Base-by-base conservation (phyloP, 1,140 invertebrate species). In the Drosophila lini region DNA sequence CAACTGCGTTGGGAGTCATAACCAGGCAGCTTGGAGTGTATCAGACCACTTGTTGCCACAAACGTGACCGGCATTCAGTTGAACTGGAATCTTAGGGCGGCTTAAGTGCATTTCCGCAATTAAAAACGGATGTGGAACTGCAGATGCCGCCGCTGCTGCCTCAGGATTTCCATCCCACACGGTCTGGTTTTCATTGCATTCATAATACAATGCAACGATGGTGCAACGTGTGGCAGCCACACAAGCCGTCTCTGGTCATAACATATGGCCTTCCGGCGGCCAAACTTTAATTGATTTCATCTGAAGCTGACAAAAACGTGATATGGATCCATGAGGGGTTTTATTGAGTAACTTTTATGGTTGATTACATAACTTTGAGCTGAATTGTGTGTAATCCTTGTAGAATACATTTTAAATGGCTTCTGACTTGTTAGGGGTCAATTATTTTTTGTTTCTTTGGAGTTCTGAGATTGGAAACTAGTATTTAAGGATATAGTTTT, bases 21-120 rank as follows among this genome's bases (percentile, higher is more conserved):
- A 62, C 63, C 58, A 80, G 32, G 44, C 45, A 42, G 32, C 45
- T 50, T 45, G 22, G 31, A 62, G 62, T 45, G 44, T 44, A 25
- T 48, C 68, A 11, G 48, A 41, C 59, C 83, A 86, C 67, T 88
- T 86, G 83, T 79, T 88, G 83, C 79, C 79, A 73, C 70, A 86
- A 88, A 86, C 83, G 83, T 86, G 83, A 86, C 84, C 45, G n/a
- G 76, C 69, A 86, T 79, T 53, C 60, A 48, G 45, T 58, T 19
- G 38, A 50, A 15, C 31, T 1, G 22, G 34, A 32, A 71, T 55
- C 68, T 71, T 71, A n/a, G 44, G 10, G 42, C 36, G 31, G 59
- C 70, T 85, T 63, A 86, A 86, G 52, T 84, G 78, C 80, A 89
- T 79, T 89, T 89, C 85, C 84, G 85, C 80, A 89, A 89, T 84